Evolutionary conservation across 2,113 vertebrate species (phyloP), one percentile per base, ranked within the genome.

Genomic region (Sinocyclocheilus anophthalmus): DNA sequence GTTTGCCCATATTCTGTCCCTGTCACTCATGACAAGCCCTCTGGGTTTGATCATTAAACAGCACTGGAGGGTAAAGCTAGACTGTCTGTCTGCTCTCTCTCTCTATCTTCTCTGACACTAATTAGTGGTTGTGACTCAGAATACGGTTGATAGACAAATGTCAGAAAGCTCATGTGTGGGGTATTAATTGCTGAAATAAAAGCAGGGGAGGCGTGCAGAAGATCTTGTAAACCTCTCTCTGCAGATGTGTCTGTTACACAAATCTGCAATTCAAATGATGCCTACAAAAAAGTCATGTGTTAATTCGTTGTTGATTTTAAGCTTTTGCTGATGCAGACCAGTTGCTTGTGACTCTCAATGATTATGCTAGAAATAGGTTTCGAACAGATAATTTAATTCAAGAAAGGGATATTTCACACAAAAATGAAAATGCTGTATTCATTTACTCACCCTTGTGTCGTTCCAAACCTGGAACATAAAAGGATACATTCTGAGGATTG

Each of bases 61-160:
- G 86, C 85, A 87, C 86, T 83, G 84, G 86, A 86, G 87, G 88
- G 79, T 77, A 82, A 80, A 61, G 48, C 72, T 57, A 86, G 85
- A 89, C 87, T 88, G 79, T 90, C 89, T 90, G 82, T 87, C 84
- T 55, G 65, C 85, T 72, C 69, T 84, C 70, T 78, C n/a, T 77
- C 24, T 72, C 65, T 85, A 81, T 86, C 69, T 81, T 72, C 89
- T 88, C 88, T 89, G 87, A 93, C 88, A 42, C 92, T 94, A 94
- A 94, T 95, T 95, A 94, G 92, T 55, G 91, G 88, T 89, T 92
- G 90, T 90, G 88, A 91, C 89, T 89, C 87, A 88, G 87, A 79
- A 86, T 87, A 89, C 81, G 81, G 91, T 92, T 95, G 94, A 94
- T 94, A 92, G 94, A 94, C 93, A 94, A 94, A 95, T 95, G 94